These are phyloP conservation scores for Ficedula albicollis DNA, from an alignment of 2,797 vertebrate species.

Conservation along the genomic window DNA sequence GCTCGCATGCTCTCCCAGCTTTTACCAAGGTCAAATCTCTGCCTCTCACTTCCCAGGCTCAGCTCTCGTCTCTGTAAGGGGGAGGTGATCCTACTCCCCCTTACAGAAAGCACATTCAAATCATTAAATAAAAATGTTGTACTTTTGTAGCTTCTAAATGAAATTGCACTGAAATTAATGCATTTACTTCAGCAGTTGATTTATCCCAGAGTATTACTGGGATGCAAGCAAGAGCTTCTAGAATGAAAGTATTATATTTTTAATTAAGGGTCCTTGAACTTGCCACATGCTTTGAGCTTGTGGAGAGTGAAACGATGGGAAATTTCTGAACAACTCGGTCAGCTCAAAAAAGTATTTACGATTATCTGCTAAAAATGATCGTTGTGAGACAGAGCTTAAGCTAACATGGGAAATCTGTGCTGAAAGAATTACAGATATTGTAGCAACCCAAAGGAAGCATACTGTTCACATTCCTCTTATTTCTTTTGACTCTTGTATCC, in stretches of 20 bases:
- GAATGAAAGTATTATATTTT: background rate
- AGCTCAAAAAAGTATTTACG: background rate
- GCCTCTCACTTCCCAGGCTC: background rate
- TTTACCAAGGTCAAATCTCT: background rate
- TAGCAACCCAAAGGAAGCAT: background rate
- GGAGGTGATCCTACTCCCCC: background rate
- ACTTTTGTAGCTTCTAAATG: background rate
- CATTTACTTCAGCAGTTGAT: background rate
- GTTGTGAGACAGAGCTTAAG: background rate
- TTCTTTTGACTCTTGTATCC: slow-evolving; percentile 34
- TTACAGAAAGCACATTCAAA: background rate
- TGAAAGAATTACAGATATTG: slow-evolving; percentile 15
- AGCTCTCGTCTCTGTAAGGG: background rate
- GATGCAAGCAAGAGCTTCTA: background rate
- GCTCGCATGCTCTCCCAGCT: background rate
- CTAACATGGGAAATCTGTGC: slow-evolving; percentile 4
- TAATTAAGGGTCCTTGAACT: slow-evolving; percentile 10
- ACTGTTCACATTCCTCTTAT: slow-evolving; percentile 35
- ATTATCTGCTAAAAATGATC: background rate
- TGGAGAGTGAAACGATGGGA: background rate
- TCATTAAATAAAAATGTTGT: background rate
- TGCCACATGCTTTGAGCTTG: background rate
- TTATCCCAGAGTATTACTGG: background rate
- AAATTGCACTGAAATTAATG: background rate
- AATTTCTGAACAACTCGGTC: background rate